Evolutionary conservation across 2,888 invertebrate genomes (phyloP), one percentile per base, ranked within the genome.

Genomic region (Scotopteryx bipunctaria): DNA sequence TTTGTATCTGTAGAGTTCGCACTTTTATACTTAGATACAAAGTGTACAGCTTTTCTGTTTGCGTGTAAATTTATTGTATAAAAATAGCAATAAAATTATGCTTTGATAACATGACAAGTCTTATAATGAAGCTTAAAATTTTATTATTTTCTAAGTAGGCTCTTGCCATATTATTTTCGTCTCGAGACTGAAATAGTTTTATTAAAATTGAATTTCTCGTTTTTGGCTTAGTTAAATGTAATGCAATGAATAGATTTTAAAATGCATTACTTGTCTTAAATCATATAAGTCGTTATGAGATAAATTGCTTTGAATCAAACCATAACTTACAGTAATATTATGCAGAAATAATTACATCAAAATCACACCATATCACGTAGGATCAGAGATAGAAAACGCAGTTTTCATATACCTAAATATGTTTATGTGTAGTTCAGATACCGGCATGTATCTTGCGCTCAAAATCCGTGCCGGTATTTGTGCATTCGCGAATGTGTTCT

Each of bases 1-100:
- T 66, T 67, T 67, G 46, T 67, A 68, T 59, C 33, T 19, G 50
- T 73, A 73, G 67, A 61, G 59, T 74, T 73, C 67, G 61, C 70
- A 73, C 65, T 73, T 75, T 74, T 73, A 64, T 71, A 75, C 61
- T 31, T 2, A 8, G 2, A n/a, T 47, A 41, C n/a, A n/a, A n/a
- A n/a, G n/a, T 42, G 13, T 11, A 19, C 4, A 9, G 9, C 14
- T 29, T 27, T 40, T 31, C 41, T 13, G 32, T 41, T 25, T 38
- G 45, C 31, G 11, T 31, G 23, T 59, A 57, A 40, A 59, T 59
- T 14, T 27, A 21, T 14, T 17, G 6, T 16, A 11, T 8, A 9
- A 9, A 21, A 23, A 23, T 21, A 13, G n/a, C n/a, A 4, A 27
- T 25, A 19, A n/a, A 4, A 9, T 9, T 9, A 5, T 33, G 16